Percentiles rank a stretch among this genome's conserved stretches.
Evolutionary conservation across 2,888 invertebrate genomes (phyloP).

Genomic region (Acronicta alni): DNA sequence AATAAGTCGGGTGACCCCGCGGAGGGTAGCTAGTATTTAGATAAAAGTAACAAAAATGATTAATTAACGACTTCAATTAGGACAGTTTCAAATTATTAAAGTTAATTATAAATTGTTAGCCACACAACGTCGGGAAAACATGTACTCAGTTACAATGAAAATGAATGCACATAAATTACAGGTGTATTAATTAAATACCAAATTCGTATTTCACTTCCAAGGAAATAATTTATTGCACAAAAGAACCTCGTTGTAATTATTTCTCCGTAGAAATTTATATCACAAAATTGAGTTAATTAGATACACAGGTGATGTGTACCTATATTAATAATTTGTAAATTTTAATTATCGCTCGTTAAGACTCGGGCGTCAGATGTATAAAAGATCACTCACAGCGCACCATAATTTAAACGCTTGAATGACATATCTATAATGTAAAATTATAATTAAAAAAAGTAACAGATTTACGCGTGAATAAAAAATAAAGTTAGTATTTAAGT

Average conservation of each 20-base stretch:
- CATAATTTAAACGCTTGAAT: conserved; percentile 34
- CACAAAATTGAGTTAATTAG: conserved; percentile 54
- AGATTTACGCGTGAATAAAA: not conserved
- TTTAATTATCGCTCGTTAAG: conserved; percentile 55
- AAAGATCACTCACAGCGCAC: conserved; percentile 38
- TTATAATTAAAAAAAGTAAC: not conserved
- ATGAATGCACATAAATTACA: conserved; percentile 15
- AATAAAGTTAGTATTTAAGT: no score
- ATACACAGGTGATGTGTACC: conserved; percentile 54
- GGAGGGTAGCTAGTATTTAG: no score
- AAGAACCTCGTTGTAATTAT: conserved; percentile 28
- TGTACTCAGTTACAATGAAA: not conserved
- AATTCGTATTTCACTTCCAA: conserved; percentile 5
- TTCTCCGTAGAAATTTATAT: conserved; percentile 35
- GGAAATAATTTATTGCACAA: conserved; percentile 27
- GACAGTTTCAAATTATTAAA: no score
- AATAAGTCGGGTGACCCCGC: no score
- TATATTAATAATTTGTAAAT: conserved; percentile 52
- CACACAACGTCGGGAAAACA: no score
- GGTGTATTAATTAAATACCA: conserved; percentile 21
- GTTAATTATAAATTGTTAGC: no score
- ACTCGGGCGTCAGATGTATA: conserved; percentile 39
- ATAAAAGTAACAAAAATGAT: no score
- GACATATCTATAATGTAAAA: conserved; percentile 6
- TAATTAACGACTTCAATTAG: no score